Percentiles rank a stretch among this genome's conserved stretches.
phyloP scores from a whole-genome alignment of 2,888 invertebrate genomes.

The Ypsolopha scabrella region DNA sequence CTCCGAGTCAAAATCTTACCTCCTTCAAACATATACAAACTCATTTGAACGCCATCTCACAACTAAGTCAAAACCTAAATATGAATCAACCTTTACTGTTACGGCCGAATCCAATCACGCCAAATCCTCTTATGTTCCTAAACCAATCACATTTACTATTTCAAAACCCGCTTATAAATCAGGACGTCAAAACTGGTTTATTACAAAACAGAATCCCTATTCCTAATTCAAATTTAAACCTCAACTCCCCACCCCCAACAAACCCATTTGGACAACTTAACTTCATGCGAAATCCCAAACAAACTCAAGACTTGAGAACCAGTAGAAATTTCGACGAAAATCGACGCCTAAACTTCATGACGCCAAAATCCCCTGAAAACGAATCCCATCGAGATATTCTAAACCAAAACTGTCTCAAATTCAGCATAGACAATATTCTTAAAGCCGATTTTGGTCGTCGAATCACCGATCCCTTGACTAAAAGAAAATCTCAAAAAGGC shows the following conservation, averaged over 20 bases:
- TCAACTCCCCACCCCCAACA: conserved; percentile 20
- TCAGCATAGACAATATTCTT: conserved; percentile 89
- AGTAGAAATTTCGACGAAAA: conserved; percentile 39
- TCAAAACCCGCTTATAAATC: conserved; percentile 49
- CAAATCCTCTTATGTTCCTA: conserved; percentile 62
- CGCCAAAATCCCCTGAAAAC: conserved; percentile 48
- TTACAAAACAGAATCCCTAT: conserved; percentile 32
- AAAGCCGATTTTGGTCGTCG: conserved; percentile 86
- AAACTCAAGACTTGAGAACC: conserved; percentile 27
- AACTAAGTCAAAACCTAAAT: conserved; percentile 67
- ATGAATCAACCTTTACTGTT: conserved; percentile 53
- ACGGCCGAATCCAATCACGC: conserved; percentile 58
- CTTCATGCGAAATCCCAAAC: conserved; percentile 32
- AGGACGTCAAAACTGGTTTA: conserved; percentile 43
- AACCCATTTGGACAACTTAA: conserved; percentile 38
- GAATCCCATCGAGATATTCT: conserved; percentile 51
- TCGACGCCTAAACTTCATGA: conserved; percentile 30
- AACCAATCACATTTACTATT: conserved; percentile 53
- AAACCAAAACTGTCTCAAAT: conserved; percentile 75
- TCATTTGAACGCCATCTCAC: conserved; percentile 76
- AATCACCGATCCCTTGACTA: conserved; percentile 76
- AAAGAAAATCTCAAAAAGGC: conserved; percentile 58
- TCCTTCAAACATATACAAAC: conserved; percentile 77
- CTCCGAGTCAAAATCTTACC: conserved; percentile 42
- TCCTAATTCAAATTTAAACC: conserved; percentile 34